Percentiles rank a stretch among this genome's conserved stretches.
These are phyloP conservation scores for Dynastes hyllus DNA, from an alignment of 2,888 invertebrate species.

Conservation along the genomic window DNA sequence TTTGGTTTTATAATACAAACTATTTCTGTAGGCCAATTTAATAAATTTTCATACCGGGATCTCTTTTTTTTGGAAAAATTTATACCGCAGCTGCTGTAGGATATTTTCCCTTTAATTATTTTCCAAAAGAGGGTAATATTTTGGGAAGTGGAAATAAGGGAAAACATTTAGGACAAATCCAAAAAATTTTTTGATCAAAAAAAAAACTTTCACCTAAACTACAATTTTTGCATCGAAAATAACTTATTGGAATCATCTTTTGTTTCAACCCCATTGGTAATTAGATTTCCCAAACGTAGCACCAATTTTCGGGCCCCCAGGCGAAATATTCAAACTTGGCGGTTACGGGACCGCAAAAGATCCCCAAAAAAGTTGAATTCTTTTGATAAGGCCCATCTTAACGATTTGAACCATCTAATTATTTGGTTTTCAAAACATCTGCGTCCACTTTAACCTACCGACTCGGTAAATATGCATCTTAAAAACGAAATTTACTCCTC, in stretches of 20 bases:
- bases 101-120: too few relatives aligned
- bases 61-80: too few relatives aligned
- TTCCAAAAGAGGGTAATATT: too few relatives aligned
- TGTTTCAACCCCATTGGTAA: slow-evolving; percentile 72
- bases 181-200: too few relatives aligned
- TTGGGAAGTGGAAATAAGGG: too few relatives aligned
- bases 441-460: neutral
- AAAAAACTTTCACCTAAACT: too few relatives aligned
- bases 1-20: too few relatives aligned
- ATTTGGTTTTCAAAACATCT: neutral
- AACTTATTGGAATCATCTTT: slow-evolving; percentile 73
- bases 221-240: too few relatives aligned
- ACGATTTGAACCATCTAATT: slow-evolving; percentile 68
- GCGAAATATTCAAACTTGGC: slow-evolving; percentile 74
- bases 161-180: too few relatives aligned
- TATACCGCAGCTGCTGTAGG: slow-evolving; percentile 70
- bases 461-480: neutral
- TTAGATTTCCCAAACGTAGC: slow-evolving; percentile 73
- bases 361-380: slow-evolving; percentile 72
- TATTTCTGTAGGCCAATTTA: too few relatives aligned
- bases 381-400: slow-evolving; percentile 73
- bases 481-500: neutral
- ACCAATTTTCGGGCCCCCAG: slow-evolving; percentile 77
- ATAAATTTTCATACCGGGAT: too few relatives aligned
- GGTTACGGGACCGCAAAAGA: slow-evolving; percentile 68